Base-by-base conservation (phyloP, 2,797 vertebrate genomes). In the Pantherophis alleghaniensis region DNA sequence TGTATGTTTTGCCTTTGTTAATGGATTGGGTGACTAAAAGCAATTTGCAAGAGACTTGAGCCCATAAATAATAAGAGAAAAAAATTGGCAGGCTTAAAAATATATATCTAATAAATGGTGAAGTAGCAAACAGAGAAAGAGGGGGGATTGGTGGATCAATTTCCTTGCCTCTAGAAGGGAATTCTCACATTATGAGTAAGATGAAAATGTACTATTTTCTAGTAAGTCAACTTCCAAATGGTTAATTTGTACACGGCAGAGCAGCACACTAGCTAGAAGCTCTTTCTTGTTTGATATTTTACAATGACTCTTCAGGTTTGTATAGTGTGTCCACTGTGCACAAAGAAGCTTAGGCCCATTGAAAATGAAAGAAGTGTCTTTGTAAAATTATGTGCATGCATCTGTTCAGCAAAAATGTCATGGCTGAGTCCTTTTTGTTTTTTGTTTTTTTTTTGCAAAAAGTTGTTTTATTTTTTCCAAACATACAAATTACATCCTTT, bases 1-100 rank as follows among this genome's bases (percentile, higher is more conserved):
- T 91, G 63, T 89, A 91, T 93, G 55, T 95, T 96, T 96, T 96
- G 83, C 95, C 92, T 87, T 26, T 59, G 92, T 89, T 96, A 96
- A 96, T 94, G 93, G 92, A 53, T 59, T 94, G 94, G 93, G 91
- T 93, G 93, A 94, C 95, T 94, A 94, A 90, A 66, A 96, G 91
- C 91, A 94, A 92, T 91, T 95, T 95, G 94, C 91, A 91, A 83
- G 7, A 91, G 92, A 91, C 24, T 26, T 0, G 1, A 94, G 89
- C 89, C 51, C 91, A 69, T 22, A 93, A 93, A 90, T 87, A 89
- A 55, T 47, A 90, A 87, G 55, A 11, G 90, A 24, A 91, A 90
- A 90, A 22, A 79, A 83, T 66, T 91, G 69, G 93, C 14, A 86
- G 20, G 60, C 57, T 4, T 63, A 59, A 94, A 69, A 83, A 24